Evolutionary conservation across 1,140 invertebrate genomes (phyloP), one percentile per base, ranked within the genome.

Genomic region (Daktulosphaira vitifoliae): DNA sequence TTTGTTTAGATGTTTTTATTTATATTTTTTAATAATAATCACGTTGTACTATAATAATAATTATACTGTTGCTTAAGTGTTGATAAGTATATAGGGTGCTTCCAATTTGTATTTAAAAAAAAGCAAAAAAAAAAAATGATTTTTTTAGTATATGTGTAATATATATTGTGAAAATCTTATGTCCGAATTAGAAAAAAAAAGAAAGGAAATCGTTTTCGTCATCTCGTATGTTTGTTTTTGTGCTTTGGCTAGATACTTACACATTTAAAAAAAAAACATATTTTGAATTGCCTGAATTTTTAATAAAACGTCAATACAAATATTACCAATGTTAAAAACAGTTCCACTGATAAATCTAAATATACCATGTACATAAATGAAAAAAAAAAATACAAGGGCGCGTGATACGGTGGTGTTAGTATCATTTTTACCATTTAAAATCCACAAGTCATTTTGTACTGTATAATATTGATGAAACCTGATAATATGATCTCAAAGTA

Each of bases 321-420:
- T 18, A 18, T 33, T 33, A 62, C 56, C 0, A 25, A 62, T 48
- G 20, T 48, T 13, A 48, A 26, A 22, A 7, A 42, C 16, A 38
- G 44, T 15, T 18, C 37, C n/a, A 39, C 15, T n/a, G 33, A 53
- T 44, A 44, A 44, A 1, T 4, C 11, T 18, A 53, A 38, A 38
- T 22, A 62, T 48, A 62, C 42, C 56, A 48, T 48, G 56, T 62
- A 62, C 56, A 48, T 62, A 48, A 48, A 62, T 33, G 56, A 48
- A 48, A 15, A 46, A 25, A 48, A 25, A 42, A 16, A n/a, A n/a
- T n/a, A n/a, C 13, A 6, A 46, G 25, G 8, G 53, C 38, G 22
- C 11, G 56, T 42, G 56, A 59, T 59, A 62, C 56, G 56, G 56
- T 62, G 54, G 54, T 62, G 56, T 62, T 62, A 26, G 56, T 62